These are phyloP conservation scores for Aethina tumida DNA, from an alignment of 1,140 invertebrate species.

Conservation along the genomic window DNA sequence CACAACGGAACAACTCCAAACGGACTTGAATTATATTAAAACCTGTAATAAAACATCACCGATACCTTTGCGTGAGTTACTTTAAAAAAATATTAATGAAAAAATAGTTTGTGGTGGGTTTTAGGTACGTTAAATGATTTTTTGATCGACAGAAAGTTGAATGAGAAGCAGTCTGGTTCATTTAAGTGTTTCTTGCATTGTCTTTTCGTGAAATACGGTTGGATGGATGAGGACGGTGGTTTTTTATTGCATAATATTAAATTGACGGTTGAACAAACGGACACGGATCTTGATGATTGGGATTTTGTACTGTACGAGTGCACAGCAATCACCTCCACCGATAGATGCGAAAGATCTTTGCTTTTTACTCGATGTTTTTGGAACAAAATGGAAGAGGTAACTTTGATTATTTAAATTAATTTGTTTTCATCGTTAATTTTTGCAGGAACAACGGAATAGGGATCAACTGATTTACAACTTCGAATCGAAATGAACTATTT, in stretches of 20 bases:
- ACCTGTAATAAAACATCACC: slow-evolving; percentile 25
- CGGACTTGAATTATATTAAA: slow-evolving; percentile 24
- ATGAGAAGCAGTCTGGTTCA: slow-evolving; percentile 12
- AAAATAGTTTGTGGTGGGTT: neutral
- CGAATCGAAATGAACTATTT: too few species aligned
- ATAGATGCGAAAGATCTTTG: slow-evolving; percentile 24
- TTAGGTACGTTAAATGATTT: slow-evolving; percentile 27
- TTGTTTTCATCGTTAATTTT: neutral
- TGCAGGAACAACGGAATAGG: slow-evolving; percentile 4
- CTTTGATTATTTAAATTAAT: slow-evolving; percentile 1
- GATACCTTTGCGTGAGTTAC: slow-evolving; percentile 23
- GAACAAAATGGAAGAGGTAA: slow-evolving; percentile 25
- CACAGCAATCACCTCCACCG: slow-evolving; percentile 21
- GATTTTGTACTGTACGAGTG: slow-evolving; percentile 27
- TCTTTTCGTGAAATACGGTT: slow-evolving; percentile 27
- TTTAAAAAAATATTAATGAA: neutral
- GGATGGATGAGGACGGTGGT: slow-evolving; percentile 29
- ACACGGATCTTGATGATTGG: slow-evolving; percentile 19
- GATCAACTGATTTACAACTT: slow-evolving; percentile 6
- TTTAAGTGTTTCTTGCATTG: slow-evolving; percentile 29
- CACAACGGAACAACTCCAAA: slow-evolving; percentile 17
- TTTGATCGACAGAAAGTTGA: slow-evolving; percentile 22
- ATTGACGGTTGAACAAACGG: slow-evolving; percentile 20
- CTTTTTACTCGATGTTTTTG: slow-evolving; percentile 27
- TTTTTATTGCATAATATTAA: slow-evolving; percentile 25